Evolutionary conservation across 1,140 invertebrate genomes (phyloP).

Genomic region (Nymphalis io): DNA sequence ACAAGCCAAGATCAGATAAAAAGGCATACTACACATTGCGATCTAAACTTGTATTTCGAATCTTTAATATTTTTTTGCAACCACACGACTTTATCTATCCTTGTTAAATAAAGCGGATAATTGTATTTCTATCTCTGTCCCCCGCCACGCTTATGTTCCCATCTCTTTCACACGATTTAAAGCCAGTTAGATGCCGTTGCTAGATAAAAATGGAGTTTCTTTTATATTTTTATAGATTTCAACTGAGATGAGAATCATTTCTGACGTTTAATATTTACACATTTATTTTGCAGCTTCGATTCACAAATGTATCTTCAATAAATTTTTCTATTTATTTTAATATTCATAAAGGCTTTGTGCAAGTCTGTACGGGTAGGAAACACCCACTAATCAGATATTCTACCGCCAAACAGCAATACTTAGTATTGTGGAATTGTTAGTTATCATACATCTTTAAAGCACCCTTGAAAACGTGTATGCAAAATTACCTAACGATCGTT

Average conservation of each 20-base stretch:
- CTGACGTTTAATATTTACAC: not conserved
- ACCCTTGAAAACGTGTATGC: too few relatives aligned
- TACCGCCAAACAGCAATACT: too few relatives aligned
- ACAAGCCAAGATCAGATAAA: not conserved
- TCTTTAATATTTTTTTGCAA: slow-evolving; percentile 27
- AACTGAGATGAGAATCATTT: not conserved
- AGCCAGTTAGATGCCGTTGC: slow-evolving; percentile 37
- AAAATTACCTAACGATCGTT: too few relatives aligned
- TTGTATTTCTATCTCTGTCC: slow-evolving; percentile 37
- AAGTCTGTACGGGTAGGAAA: too few relatives aligned
- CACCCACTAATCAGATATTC: too few relatives aligned
- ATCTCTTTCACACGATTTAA: slow-evolving; percentile 32
- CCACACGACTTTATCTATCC: slow-evolving; percentile 41
- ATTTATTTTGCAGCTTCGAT: too few relatives aligned
- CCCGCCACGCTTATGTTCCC: slow-evolving; percentile 39
- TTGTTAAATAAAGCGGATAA: slow-evolving; percentile 16
- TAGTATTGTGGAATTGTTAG: too few relatives aligned
- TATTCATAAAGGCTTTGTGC: too few relatives aligned
- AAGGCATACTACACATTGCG: slow-evolving; percentile 23
- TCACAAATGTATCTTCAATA: too few relatives aligned
- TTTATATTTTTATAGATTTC: slow-evolving; percentile 21
- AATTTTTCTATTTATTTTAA: too few relatives aligned
- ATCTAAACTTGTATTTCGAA: slow-evolving; percentile 17
- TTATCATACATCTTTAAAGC: too few relatives aligned
- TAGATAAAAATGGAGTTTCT: slow-evolving; percentile 18